These are phyloP conservation scores for Zonotrichia albicollis DNA, from an alignment of 2,797 vertebrate species.

Conservation along the genomic window DNA sequence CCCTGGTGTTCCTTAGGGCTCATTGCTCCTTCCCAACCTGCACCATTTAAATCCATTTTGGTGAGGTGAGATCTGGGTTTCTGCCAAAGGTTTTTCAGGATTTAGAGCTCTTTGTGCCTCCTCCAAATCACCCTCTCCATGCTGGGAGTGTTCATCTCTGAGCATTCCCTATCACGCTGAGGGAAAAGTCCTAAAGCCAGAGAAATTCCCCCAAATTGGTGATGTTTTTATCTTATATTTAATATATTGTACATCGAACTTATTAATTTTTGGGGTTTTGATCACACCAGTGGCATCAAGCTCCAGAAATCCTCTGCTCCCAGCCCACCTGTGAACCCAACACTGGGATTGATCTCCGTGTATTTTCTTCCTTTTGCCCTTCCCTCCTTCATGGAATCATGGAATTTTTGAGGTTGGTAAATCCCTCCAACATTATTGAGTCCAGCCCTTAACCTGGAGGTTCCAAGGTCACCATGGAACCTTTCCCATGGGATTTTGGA, in stretches of 20 bases:
- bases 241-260: background rate
- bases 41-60: background rate
- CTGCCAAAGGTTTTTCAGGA: background rate
- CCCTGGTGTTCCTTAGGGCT: background rate
- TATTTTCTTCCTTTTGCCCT: background rate
- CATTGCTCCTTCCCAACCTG: accelerated
- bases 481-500: background rate
- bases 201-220: accelerated
- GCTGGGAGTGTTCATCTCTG: background rate
- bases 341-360: accelerated
- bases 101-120: background rate
- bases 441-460: background rate
- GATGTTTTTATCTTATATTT: background rate
- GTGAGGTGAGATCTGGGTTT: background rate
- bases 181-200: background rate
- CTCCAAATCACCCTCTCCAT: background rate
- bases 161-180: accelerated
- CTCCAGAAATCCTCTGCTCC: background rate
- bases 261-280: background rate
- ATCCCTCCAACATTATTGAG: background rate
- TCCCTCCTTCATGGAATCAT: background rate
- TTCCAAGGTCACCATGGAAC: background rate
- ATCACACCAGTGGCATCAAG: background rate
- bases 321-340: background rate
- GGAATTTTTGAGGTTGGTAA: background rate